Base-by-base conservation (phyloP, 2,113 vertebrate species). In the Pavo muticus region DNA sequence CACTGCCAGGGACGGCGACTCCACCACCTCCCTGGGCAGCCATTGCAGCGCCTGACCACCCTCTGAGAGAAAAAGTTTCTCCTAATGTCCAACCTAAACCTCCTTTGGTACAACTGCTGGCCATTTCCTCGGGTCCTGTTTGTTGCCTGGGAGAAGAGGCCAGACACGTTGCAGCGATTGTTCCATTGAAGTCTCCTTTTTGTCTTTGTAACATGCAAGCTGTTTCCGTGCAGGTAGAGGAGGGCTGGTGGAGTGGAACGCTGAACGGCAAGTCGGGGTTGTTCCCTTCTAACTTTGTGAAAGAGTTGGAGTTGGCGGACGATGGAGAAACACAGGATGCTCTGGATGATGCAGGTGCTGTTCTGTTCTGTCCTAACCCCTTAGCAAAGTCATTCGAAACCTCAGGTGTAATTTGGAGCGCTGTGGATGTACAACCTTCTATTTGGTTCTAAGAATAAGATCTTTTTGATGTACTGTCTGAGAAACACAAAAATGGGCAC, bases 231-330 rank as follows among this genome's bases (percentile, higher is more conserved):
- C 84, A 99, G 99, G 98, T 99, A n/a, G 99, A 99, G 93, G 99
- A 99, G 91, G 99, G 99, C 76, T 99, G 99, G 99, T 99, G 99
- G 99, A 99, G 86, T 68, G 99, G 99, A 92, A 97, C 30, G 16
- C 68, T 98, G 39, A 98, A 98, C 84, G 98, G 98, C 75, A 99
- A 98, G 88, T 92, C 96, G 27, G 99, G 99, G 29, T 93, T 99
- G 30, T 99, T 99, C 84, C 99, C 99, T 39, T 99, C 99, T 44
- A 99, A 99, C 97, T 99, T 99, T 73, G 99, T 99, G 78, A 99
- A 99, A 98, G 99, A 99, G 93, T 30, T 99, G 67, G 99, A 99
- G 8, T 20, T 86, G 14, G 40, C 61, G 0, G 98, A 98, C 59
- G 98, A 99, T 24, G 97, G 87, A 39, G 99, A 99, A 83, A 50